phyloP scores from a whole-genome alignment of 2,888 invertebrate genomes.

The Petrolisthes manimaculis region DNA sequence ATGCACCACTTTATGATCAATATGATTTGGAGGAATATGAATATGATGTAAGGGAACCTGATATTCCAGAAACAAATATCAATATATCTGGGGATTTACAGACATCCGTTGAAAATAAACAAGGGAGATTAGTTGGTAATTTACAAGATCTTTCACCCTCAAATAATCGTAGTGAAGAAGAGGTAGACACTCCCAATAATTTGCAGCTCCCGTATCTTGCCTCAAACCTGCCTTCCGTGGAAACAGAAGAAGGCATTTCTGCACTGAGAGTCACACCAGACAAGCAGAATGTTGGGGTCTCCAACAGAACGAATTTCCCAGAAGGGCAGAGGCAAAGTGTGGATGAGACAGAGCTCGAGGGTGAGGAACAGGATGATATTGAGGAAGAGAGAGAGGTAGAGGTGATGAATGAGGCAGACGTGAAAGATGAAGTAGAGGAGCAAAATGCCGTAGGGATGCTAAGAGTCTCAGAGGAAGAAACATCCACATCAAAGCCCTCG shows the following conservation, averaged over 20 bases:
- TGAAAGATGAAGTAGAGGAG: neutral
- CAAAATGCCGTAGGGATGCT: neutral
- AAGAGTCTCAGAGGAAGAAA: neutral
- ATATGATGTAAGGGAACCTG: neutral
- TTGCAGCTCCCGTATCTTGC: neutral
- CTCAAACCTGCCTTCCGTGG: constrained; percentile 1
- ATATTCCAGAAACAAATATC: neutral
- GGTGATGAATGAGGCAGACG: neutral
- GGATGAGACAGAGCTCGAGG: neutral
- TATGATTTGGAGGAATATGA: too few species aligned
- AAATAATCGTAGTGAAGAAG: neutral
- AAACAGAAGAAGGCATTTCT: neutral
- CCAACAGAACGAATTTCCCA: neutral
- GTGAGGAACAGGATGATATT: neutral
- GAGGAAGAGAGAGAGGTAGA: neutral
- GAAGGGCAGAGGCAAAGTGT: neutral
- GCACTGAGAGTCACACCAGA: constrained; percentile 16
- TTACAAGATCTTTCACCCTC: neutral
- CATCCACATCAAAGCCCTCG: neutral
- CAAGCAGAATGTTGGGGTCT: neutral
- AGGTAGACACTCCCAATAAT: neutral
- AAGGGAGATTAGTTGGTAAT: neutral
- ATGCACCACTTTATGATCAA: neutral
- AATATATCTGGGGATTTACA: neutral
- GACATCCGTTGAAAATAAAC: neutral